Conservation (phyloP, 2,888 invertebrate species). For the Volucella inflata region DNA sequence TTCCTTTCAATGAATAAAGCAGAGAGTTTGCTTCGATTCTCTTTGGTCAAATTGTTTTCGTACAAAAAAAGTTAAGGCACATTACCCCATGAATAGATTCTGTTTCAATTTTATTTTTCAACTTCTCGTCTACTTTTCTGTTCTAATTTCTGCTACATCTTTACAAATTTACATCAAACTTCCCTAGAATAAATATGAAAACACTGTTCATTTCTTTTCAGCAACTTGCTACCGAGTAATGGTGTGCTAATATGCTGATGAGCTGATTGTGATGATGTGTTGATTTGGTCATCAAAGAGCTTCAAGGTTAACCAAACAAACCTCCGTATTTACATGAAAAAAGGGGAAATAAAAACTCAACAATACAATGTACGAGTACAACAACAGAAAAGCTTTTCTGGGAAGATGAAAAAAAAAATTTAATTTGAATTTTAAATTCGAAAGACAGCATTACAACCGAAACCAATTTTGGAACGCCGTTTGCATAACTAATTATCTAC, state of each 20-base stretch:
- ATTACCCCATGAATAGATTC: constrained; percentile 66
- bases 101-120: constrained; percentile 24
- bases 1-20: no score
- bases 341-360: background rate
- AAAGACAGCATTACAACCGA: constrained; percentile 21
- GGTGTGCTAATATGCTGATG: background rate
- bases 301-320: constrained; percentile 37
- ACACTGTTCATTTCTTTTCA: no score
- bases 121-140: background rate
- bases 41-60: constrained; percentile 55
- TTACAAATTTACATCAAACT: constrained; percentile 23
- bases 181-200: background rate
- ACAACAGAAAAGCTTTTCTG: background rate
- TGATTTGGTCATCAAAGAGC: constrained; percentile 23
- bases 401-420: background rate
- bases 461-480: constrained; percentile 26
- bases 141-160: constrained; percentile 6
- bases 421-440: constrained; percentile 53
- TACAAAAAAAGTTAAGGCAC: constrained; percentile 66
- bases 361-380: constrained; percentile 14
- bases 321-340: background rate
- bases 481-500: constrained; percentile 54
- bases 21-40: constrained; percentile 46
- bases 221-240: constrained; percentile 2
- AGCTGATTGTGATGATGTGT: background rate